These are phyloP conservation scores for Propithecus coquereli DNA, from an alignment of 2,113 vertebrate species.

Conservation along the genomic window DNA sequence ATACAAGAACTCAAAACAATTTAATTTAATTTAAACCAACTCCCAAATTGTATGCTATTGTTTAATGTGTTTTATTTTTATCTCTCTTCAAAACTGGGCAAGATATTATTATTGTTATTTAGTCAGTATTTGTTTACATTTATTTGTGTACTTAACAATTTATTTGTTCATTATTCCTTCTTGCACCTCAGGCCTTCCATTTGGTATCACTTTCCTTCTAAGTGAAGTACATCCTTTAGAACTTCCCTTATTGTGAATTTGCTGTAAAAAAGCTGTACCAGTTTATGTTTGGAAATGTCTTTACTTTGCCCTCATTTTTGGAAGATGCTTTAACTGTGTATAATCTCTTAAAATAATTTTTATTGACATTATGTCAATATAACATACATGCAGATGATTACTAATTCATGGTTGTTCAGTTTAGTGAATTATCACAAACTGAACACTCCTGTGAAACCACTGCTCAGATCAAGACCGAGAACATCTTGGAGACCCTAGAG, in stretches of 20 bases:
- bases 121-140: neutral
- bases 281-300: neutral
- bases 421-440: neutral
- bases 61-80: neutral
- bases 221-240: neutral
- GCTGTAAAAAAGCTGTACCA: neutral
- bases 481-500: neutral
- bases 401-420: neutral
- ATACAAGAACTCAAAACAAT: neutral
- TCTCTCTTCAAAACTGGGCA: neutral
- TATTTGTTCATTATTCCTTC: neutral
- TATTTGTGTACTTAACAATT: neutral
- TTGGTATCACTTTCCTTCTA: neutral
- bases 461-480: neutral
- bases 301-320: neutral
- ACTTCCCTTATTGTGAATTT: neutral
- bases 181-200: neutral
- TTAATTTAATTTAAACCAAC: neutral
- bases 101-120: neutral
- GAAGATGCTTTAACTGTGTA: neutral
- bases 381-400: neutral
- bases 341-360: neutral
- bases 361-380: neutral
- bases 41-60: neutral
- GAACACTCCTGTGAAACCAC: neutral